These are phyloP conservation scores for Cariama cristata DNA, from an alignment of 2,113 vertebrate species.

Conservation along the genomic window DNA sequence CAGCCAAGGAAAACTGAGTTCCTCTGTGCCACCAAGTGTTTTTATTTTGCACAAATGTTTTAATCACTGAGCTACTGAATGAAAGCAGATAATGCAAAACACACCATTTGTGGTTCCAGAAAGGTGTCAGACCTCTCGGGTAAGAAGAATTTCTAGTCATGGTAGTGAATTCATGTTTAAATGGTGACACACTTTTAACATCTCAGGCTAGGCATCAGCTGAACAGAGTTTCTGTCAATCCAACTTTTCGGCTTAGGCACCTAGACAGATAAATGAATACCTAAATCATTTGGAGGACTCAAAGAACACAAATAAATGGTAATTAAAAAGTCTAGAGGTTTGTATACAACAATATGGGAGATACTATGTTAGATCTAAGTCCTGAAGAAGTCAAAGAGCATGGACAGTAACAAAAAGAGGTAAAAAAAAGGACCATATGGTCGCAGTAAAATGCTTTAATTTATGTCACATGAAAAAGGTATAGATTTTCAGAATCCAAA, in stretches of 20 bases:
- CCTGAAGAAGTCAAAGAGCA: neutral
- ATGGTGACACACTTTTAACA: neutral
- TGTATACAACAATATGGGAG: neutral
- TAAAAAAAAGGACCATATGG: neutral
- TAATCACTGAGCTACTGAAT: neutral
- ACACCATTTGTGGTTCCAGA: neutral
- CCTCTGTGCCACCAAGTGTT: neutral
- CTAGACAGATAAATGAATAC: neutral
- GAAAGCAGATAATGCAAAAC: neutral
- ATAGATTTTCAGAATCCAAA: neutral
- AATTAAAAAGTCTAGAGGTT: neutral
- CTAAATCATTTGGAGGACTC: neutral
- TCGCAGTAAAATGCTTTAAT: neutral
- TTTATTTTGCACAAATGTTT: neutral
- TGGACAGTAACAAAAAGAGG: neutral
- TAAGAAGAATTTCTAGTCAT: neutral
- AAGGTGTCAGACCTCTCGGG: accelerated
- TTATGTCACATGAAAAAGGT: neutral
- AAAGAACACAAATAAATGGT: neutral
- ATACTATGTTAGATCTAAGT: neutral
- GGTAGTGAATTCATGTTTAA: neutral
- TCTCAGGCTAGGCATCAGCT: neutral
- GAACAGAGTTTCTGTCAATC: neutral
- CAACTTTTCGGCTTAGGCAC: neutral
- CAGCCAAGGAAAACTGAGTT: neutral